Evolutionary conservation across 2,797 vertebrate genomes (phyloP), one percentile per base, ranked within the genome.

Genomic region (Neosalanx taihuensis): DNA sequence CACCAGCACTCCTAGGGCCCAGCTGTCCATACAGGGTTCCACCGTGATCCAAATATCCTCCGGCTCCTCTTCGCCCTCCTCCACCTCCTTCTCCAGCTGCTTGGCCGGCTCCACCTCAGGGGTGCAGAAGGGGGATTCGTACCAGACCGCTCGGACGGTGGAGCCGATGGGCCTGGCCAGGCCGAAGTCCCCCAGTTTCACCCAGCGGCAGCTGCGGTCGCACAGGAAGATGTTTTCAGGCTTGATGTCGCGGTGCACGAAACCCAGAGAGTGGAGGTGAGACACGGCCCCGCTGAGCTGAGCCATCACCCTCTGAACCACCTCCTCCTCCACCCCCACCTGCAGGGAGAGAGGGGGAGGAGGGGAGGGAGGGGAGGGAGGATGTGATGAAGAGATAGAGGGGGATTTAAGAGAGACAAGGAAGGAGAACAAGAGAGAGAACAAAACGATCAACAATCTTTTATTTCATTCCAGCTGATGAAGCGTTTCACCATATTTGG

Each of bases 211-310:
- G 63, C 83, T 69, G 0, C 88, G 89, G 0, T 95, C 94, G 0
- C 96, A 97, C 41, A 99, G 90, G 76, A 99, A 94, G 73, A 99
- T 94, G 0, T 99, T 99, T 86, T 99, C 97, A 0, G 97, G 97
- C 85, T 99, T 99, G 81, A 99, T 94, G 71, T 99, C 97, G 0
- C 97, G 93, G 82, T 99, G 98, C 66, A 99, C 96, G 0, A 99
- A 95, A 56, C 97, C 97, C 4, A 90, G 84, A 15, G 94, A 93
- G 88, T 99, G 97, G 72, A 99, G 93, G 80, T 96, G 93, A 41
- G 94, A 93, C 78, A 99, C 93, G 0, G 97, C 97, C 0, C 94
- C 93, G 10, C 95, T 95, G 0, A 99, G 91, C 89, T 99, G 97
- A 61, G 86, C 86, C 67, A 95, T 94, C 35, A 97, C 96, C 72